These are phyloP conservation scores for Chelmon rostratus DNA, from an alignment of 2,797 vertebrate species.

Conservation along the genomic window DNA sequence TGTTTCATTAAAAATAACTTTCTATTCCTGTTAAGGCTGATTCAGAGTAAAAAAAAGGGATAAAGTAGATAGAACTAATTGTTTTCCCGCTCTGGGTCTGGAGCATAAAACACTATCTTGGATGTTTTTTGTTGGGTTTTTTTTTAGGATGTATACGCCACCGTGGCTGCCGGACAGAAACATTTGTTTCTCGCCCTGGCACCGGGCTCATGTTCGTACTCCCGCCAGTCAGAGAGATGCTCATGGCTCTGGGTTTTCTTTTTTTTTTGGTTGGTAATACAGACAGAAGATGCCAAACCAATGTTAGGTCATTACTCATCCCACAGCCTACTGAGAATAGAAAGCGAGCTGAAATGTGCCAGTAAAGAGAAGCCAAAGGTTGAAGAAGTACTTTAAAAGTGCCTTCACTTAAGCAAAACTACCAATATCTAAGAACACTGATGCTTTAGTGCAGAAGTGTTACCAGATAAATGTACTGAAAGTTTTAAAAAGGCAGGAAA, in stretches of 20 bases:
- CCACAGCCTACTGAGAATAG: constrained; percentile 37
- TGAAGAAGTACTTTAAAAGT: neutral
- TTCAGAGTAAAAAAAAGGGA: constrained; percentile 22
- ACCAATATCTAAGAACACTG: neutral
- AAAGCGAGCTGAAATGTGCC: constrained; percentile 21
- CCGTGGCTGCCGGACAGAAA: constrained; percentile 53
- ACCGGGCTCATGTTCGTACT: constrained; percentile 28
- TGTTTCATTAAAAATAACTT: constrained; percentile 39
- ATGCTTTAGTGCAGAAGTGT: neutral
- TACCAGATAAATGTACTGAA: neutral
- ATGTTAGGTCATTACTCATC: constrained; percentile 69
- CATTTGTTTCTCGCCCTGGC: constrained; percentile 51
- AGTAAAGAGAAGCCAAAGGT: constrained; percentile 28
- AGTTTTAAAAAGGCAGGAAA: neutral
- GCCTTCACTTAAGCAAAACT: neutral
- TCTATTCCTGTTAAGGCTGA: constrained; percentile 12
- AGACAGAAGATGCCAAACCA: constrained; percentile 60
- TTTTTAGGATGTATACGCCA: constrained; percentile 1
- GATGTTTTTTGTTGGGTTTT: constrained; percentile 31
- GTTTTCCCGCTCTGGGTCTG: constrained; percentile 29
- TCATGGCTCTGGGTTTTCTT: constrained; percentile 16
- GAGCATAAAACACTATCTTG: constrained; percentile 30
- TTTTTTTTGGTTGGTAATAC: constrained; percentile 46
- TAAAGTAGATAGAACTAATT: constrained; percentile 49
- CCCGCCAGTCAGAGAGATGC: constrained; percentile 51